These are phyloP conservation scores for Aphelinus atriplicis DNA, from an alignment of 1,140 invertebrate genomes.

Conservation along the genomic window DNA sequence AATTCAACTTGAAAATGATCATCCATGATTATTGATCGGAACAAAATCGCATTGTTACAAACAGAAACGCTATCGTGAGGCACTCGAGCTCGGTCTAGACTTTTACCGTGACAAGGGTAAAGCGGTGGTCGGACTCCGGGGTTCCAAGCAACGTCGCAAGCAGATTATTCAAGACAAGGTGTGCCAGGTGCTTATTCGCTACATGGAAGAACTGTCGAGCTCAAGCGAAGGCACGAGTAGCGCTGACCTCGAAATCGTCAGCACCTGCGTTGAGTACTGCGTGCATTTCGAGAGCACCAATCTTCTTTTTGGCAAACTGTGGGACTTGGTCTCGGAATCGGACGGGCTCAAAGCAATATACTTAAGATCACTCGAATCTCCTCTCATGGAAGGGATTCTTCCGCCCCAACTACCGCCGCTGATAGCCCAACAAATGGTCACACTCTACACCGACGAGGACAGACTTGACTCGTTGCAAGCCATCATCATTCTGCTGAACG, in stretches of 20 bases:
- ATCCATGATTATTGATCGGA: no score
- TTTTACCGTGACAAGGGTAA: constrained; percentile 79
- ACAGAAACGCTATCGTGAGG: constrained; percentile 71
- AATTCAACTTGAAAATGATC: no score
- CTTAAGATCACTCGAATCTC: constrained; percentile 65
- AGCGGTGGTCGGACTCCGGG: constrained; percentile 71
- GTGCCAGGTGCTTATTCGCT: constrained; percentile 63
- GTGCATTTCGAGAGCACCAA: constrained; percentile 64
- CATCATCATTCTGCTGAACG: constrained; percentile 83
- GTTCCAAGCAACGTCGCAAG: constrained; percentile 69
- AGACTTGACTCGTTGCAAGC: constrained; percentile 76
- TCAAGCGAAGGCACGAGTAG: constrained; percentile 51
- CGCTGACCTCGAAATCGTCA: constrained; percentile 52
- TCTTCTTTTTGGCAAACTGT: constrained; percentile 67
- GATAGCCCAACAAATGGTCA: constrained; percentile 76
- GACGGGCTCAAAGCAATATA: constrained; percentile 62
- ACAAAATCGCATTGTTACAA: no score
- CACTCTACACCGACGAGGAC: constrained; percentile 70
- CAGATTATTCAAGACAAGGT: constrained; percentile 72
- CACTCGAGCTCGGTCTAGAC: constrained; percentile 73
- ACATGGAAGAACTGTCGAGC: constrained; percentile 69
- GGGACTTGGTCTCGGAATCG: constrained; percentile 65
- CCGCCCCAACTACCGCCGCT: constrained; percentile 68
- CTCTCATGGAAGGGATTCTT: constrained; percentile 67
- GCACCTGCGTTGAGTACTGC: constrained; percentile 60